A percentile compares a stretch with the other conserved stretches of the same genome.
phyloP scores from a whole-genome alignment of 2,113 vertebrate species.

The Eptesicus fuscus region DNA sequence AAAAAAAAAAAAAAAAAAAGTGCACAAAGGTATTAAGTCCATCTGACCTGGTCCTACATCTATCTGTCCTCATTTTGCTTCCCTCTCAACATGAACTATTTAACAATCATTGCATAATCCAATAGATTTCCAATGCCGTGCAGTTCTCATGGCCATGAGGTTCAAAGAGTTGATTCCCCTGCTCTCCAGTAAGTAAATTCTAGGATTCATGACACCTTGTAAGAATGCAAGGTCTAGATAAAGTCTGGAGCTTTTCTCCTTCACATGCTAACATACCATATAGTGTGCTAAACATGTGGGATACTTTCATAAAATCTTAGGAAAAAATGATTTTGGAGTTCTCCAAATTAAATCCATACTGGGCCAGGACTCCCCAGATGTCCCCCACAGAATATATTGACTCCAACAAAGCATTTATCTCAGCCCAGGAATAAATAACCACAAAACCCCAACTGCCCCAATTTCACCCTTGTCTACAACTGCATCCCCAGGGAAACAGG shows the following conservation, averaged over 20 bases:
- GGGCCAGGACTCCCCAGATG: not conserved
- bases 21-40: not conserved
- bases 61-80: not conserved
- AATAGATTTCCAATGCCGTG: not conserved
- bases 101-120: not conserved
- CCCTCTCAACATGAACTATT: not conserved
- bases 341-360: not conserved
- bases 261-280: not conserved
- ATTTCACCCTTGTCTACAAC: not conserved
- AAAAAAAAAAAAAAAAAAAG: too few species aligned
- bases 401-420: not conserved
- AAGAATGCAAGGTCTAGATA: not conserved
- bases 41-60: not conserved
- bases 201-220: not conserved
- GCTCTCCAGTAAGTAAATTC: not conserved
- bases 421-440: not conserved
- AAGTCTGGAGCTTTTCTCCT: not conserved
- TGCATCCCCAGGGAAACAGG: not conserved
- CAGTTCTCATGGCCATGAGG: not conserved
- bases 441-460: not conserved
- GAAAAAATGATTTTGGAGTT: not conserved
- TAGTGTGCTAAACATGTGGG: not conserved
- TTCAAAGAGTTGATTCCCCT: not conserved
- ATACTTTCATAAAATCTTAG: slow-evolving; percentile 2
- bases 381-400: not conserved